Evolutionary conservation across 2,113 vertebrate species (phyloP), one percentile per base, ranked within the genome.

Genomic region (Ptilonorhynchus violaceus): DNA sequence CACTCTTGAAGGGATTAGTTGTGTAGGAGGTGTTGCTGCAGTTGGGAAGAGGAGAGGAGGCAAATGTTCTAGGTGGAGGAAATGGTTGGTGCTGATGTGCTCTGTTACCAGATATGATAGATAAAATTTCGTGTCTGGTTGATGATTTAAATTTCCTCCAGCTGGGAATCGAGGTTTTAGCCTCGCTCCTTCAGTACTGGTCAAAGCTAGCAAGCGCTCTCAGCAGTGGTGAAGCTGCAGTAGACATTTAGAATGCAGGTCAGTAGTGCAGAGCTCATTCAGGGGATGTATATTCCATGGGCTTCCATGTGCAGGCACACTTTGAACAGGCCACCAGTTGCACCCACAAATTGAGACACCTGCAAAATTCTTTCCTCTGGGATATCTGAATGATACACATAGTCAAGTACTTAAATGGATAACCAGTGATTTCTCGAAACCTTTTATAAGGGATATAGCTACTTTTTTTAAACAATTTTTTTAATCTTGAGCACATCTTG

Each of bases 181-280:
- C n/a, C 46, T 90, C 0, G 0, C 44, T 85, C 39, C 35, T 91
- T 89, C 53, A 13, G n/a, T 81, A 12, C 52, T 74, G 80, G 78
- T 96, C 69, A 91, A 91, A 94, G 83, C 69, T 59, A 64, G 53
- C 13, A 35, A 60, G 62, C 52, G 35, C 62, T 81, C 35, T 64
- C 19, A 37, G 69, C 42, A 52, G 41, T 12, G 27, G 52, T 50
- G 69, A 75, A 78, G 73, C 47, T 75, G 37, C 46, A 81, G 69
- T 3, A 55, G 78, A 82, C 56, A 27, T 63, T 87, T 85, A 70
- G 69, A 60, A 49, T 13, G 15, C 64, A 94, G 81, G 84, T 94
- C 91, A 93, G 72, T 63, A 88, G 91, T 59, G 73, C 80, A 89
- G 84, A 91, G 68, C 86, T 95, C 80, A 52, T 70, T 89, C 30